Evolutionary conservation across 2,113 vertebrate species (phyloP).

Genomic region (Octodon degus): DNA sequence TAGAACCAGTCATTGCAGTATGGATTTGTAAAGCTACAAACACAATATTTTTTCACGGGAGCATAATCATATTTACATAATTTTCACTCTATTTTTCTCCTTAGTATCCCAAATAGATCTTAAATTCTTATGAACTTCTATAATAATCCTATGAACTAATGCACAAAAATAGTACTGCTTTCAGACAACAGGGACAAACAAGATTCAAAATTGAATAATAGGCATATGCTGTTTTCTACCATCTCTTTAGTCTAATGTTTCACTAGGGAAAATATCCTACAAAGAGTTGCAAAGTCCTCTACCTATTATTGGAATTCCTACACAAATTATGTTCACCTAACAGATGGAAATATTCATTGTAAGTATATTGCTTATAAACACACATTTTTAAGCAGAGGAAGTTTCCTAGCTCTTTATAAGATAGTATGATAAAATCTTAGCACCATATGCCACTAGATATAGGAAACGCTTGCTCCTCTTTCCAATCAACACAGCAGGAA

Average conservation of each 20-base stretch:
- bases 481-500: neutral
- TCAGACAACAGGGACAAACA: constrained; percentile 68
- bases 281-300: constrained; percentile 52
- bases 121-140: constrained; percentile 57
- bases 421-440: constrained; percentile 59
- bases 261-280: constrained; percentile 62
- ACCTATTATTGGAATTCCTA: constrained; percentile 65
- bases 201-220: constrained; percentile 67
- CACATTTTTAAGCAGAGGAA: constrained; percentile 69
- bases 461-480: constrained; percentile 21
- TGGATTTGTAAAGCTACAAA: neutral
- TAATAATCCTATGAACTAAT: neutral
- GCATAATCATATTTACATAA: neutral
- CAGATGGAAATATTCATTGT: constrained; percentile 67
- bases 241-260: constrained; percentile 76
- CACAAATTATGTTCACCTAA: constrained; percentile 61
- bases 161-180: constrained; percentile 52
- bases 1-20: neutral
- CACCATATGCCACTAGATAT: constrained; percentile 64
- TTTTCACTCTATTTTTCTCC: neutral
- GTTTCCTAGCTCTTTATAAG: constrained; percentile 51
- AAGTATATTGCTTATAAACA: constrained; percentile 57
- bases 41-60: neutral
- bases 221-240: constrained; percentile 73
- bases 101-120: neutral